These are phyloP conservation scores for Cremastobaeus sp. DNA, from an alignment of 2,888 invertebrate species.

Conservation along the genomic window DNA sequence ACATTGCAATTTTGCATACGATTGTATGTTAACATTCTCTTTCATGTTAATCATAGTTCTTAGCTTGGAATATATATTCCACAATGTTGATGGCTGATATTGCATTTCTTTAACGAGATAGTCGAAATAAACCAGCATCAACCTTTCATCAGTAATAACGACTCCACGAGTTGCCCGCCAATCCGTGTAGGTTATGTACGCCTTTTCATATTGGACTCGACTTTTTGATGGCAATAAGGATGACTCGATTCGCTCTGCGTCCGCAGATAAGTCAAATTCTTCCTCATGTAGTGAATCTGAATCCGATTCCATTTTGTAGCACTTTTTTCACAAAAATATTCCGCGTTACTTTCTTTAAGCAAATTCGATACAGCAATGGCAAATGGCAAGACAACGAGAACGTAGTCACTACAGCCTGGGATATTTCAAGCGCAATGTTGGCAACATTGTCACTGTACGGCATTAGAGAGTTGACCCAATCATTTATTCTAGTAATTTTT, in stretches of 20 bases:
- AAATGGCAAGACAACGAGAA: too few species aligned
- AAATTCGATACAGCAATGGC: too few species aligned
- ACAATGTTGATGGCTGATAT: background rate
- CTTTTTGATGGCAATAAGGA: slow-evolving; percentile 9
- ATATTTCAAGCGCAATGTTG: too few species aligned
- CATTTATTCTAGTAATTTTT: too few species aligned
- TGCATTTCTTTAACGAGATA: background rate
- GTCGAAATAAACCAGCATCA: slow-evolving; percentile 17
- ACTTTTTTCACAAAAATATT: slow-evolving; percentile 2
- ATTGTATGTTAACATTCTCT: background rate
- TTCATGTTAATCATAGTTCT: background rate
- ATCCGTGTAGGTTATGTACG: slow-evolving; percentile 1
- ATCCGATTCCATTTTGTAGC: background rate
- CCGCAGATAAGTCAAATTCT: background rate
- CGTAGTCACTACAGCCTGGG: too few species aligned
- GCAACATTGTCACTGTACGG: too few species aligned
- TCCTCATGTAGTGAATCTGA: background rate
- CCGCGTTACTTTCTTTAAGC: too few species aligned
- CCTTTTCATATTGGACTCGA: background rate
- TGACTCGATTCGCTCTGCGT: background rate
- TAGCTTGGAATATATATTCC: background rate
- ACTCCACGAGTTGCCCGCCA: background rate
- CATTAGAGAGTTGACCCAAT: too few species aligned
- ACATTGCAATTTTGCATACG: background rate
- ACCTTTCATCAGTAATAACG: background rate